phyloP scores from a whole-genome alignment of 2,888 invertebrate species.

The Mimumesa dahlbomi region DNA sequence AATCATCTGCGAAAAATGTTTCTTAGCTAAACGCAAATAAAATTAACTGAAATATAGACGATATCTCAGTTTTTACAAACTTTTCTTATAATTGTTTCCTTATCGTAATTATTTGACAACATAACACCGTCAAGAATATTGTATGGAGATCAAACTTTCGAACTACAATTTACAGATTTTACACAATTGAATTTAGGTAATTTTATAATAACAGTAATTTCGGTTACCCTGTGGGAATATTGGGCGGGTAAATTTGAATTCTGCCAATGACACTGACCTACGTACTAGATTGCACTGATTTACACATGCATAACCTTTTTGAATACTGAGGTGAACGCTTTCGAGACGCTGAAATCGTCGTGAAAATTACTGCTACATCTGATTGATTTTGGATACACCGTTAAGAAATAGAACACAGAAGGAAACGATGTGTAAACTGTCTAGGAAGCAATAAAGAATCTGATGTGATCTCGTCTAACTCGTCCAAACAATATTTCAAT shows the following conservation, averaged over 20 bases:
- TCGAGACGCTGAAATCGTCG: background rate
- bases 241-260: constrained; percentile 18
- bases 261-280: background rate
- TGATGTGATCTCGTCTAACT: background rate
- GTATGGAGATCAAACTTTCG: too few relatives aligned
- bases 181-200: too few relatives aligned
- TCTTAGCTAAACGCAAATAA: too few relatives aligned
- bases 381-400: background rate
- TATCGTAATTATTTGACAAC: too few relatives aligned
- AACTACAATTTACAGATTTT: too few relatives aligned
- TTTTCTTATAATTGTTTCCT: too few relatives aligned
- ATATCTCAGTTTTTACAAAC: too few relatives aligned
- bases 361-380: background rate
- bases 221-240: background rate
- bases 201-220: too few relatives aligned
- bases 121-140: too few relatives aligned
- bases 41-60: too few relatives aligned
- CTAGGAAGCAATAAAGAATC: background rate
- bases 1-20: too few relatives aligned
- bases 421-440: background rate
- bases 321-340: background rate
- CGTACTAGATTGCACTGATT: background rate
- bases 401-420: background rate
- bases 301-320: constrained; percentile 20
- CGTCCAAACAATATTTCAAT: background rate